Conservation (phyloP, 1,140 invertebrate genomes). For the Cherax destructor region DNA sequence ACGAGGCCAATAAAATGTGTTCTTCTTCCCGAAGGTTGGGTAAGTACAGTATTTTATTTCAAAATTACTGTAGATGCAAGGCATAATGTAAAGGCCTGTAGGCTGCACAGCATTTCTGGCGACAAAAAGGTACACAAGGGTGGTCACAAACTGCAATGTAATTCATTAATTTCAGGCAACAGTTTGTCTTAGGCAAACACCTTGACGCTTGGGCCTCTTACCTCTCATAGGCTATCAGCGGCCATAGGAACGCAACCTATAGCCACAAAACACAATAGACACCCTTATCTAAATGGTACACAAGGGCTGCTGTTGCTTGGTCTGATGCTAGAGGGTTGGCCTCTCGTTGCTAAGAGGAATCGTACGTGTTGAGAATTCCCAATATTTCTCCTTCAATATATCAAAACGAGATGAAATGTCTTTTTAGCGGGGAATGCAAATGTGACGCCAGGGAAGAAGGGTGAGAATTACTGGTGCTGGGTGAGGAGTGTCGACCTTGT, state of each 20-base stretch:
- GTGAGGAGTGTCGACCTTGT: background rate
- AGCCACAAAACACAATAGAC: no score
- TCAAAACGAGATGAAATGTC: constrained; percentile 62
- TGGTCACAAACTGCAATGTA: constrained; percentile 16
- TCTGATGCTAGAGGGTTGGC: background rate
- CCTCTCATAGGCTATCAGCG: constrained; percentile 42
- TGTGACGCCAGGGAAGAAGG: background rate
- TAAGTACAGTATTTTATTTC: no score
- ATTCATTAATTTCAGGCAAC: constrained; percentile 60
- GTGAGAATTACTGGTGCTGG: background rate
- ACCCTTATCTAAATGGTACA: background rate
- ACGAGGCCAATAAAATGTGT: no score
- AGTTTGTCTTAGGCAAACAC: constrained; percentile 60
- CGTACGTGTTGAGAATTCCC: constrained; percentile 42
- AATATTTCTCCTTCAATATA: constrained; percentile 49
- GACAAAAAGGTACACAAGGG: background rate
- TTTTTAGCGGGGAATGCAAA: constrained; percentile 49
- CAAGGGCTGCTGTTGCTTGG: background rate
- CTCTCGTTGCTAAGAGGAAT: constrained; percentile 8
- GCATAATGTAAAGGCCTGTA: no score
- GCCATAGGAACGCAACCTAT: background rate
- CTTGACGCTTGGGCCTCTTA: constrained; percentile 54
- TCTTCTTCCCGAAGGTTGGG: background rate
- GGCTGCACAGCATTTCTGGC: no score
- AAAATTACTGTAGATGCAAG: background rate